Conservation (phyloP, 2,113 vertebrate species). For the Larimichthys polyactis region DNA sequence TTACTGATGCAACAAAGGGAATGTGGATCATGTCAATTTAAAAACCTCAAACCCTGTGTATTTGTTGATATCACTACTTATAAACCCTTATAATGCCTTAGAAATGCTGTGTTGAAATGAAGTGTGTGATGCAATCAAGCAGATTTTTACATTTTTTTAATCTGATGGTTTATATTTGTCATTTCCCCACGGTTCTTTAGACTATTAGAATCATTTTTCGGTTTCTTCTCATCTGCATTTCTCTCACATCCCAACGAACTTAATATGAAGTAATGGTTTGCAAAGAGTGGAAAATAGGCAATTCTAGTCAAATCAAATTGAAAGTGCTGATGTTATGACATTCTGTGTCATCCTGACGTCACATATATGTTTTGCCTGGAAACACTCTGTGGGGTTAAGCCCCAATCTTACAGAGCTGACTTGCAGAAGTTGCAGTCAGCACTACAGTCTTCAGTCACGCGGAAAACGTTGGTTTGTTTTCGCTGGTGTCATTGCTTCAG, state of each 20-base stretch:
- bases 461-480: conserved; percentile 44
- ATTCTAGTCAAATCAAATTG: conserved; percentile 1
- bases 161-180: neutral
- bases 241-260: neutral
- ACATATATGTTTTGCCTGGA: conserved; percentile 58
- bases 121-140: neutral
- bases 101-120: neutral
- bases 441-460: conserved; percentile 10
- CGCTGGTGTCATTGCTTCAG: conserved; percentile 37
- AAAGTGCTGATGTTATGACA: conserved; percentile 54
- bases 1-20: neutral
- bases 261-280: neutral
- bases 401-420: conserved; percentile 41
- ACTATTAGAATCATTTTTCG: conserved; percentile 6
- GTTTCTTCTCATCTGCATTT: neutral
- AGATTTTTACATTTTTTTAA: neutral
- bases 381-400: conserved; percentile 59
- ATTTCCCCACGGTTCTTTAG: conserved; percentile 1
- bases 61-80: neutral
- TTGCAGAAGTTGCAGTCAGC: conserved; percentile 53
- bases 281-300: conserved; percentile 33
- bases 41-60: neutral
- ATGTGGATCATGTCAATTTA: neutral
- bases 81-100: neutral
- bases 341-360: conserved; percentile 39